Evolutionary conservation across 2,888 invertebrate genomes (phyloP), one percentile per base, ranked within the genome.

Genomic region (Apamea sordens): DNA sequence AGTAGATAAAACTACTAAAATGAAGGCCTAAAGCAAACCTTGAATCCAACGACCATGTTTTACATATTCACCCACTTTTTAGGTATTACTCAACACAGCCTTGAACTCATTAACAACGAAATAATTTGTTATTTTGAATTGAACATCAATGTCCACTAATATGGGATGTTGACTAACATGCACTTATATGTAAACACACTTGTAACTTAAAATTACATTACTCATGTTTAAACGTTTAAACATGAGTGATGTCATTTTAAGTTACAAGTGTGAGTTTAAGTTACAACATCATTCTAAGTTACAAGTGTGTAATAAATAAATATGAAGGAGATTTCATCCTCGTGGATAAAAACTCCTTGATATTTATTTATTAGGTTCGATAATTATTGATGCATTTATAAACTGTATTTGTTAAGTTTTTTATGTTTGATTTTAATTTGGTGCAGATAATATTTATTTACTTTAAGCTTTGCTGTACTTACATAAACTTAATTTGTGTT

Each of bases 51-150:
- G 47, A 69, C 6, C 44, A 59, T 24, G 15, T 53, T 59, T 56
- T 50, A 47, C 53, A 70, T 44, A 36, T 50, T 44, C 1, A 70
- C 36, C 36, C 32, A 53, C 74, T 64, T 69, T 85, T 50, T 56
- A n/a, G 11, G 4, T n/a, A 59, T 75, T 44, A 61, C 50, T 44
- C 18, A 21, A 24, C 15, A 24, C 18, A 24, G 32, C 86, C 82
- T 82, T 85, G 86, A 86, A 73, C 74, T 70, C 63, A 28, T 64
- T 50, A n/a, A 15, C 15, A 4, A 53, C 69, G 28, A 56, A 65
- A 67, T 18, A 65, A 4, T 44, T 24, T 28, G 63, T 41, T 69
- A 69, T 61, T 44, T 53, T 53, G 21, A 53, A 6, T 67, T 36
- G 36, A 69, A 47, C 64, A 64, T 85, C 73, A 53, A 18, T 69